Percentiles rank a stretch among this genome's conserved stretches.
Evolutionary conservation across 37 sponge, comb jelly and placozoan species (phyloP).

Genomic region (Diacarnus erythraeanus): DNA sequence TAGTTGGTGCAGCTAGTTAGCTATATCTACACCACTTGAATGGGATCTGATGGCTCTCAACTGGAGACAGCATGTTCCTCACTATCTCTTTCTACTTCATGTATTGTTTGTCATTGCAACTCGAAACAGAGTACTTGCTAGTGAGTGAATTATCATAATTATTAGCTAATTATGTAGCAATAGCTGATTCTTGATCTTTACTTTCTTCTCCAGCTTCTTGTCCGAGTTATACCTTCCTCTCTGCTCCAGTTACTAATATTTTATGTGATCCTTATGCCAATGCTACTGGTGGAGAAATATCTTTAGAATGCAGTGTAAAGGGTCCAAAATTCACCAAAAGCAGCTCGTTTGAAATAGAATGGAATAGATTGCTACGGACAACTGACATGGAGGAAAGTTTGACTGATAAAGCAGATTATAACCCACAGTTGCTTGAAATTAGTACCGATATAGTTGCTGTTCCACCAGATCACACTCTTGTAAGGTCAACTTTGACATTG

Average conservation of each 20-base stretch:
- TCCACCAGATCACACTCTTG: not conserved
- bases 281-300: not conserved
- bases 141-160: too few relatives aligned
- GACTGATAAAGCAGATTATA: not conserved
- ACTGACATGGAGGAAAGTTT: not conserved
- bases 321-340: not conserved
- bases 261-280: conserved; percentile 1
- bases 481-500: not conserved
- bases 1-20: too few relatives aligned
- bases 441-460: not conserved
- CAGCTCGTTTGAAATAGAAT: not conserved
- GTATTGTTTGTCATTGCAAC: too few relatives aligned
- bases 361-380: not conserved
- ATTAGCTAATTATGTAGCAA: too few relatives aligned
- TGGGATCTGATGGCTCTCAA: too few relatives aligned
- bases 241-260: not conserved
- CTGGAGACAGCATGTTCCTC: too few relatives aligned
- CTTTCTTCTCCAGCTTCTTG: not conserved
- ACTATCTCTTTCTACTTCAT: too few relatives aligned
- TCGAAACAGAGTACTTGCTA: too few relatives aligned
- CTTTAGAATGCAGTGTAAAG: not conserved
- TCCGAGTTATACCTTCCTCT: not conserved
- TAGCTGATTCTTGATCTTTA: not conserved
- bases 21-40: too few relatives aligned
- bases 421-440: too few relatives aligned